Evolutionary conservation across 2,888 invertebrate species (phyloP), one percentile per base, ranked within the genome.

Genomic region (Lordiphosa andalusiaca): DNA sequence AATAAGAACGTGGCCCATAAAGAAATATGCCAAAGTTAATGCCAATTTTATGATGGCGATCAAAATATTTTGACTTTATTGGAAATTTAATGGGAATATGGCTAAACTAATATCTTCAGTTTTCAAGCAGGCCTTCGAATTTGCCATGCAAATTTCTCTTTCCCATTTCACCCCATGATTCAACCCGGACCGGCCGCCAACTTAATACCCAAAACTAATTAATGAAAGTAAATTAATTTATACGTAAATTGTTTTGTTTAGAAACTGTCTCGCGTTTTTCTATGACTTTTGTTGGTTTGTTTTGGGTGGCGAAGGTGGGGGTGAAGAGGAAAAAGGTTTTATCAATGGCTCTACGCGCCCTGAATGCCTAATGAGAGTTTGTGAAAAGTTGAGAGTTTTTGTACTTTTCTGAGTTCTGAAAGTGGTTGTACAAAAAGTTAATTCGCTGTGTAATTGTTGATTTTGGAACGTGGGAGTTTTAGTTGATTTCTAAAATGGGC

Each of bases 191-290:
- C 3, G 30, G 49, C 54, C 66, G 64, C 72, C 78, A 72, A 66
- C 72, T 74, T 77, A 81, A 77, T 81, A 62, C 72, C 69, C 68
- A 40, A 57, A 70, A 71, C 87, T 86, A 87, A 87, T 87, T 87
- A 86, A 87, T 87, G 87, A 86, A 87, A 84, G 84, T 87, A 82
- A 87, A 87, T 87, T 87, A 86, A 87, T 86, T 86, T 87, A 84
- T 84, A 73, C 84, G 85, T 85, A 80, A 80, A 77, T 83, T 83
- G 81, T 80, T 83, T 80, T 76, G 70, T 71, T 82, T 75, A 60
- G 73, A 50, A 73, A 69, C 51, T 73, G 69, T 71, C 64, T 53
- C 13, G 41, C 25, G 30, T 59, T 41, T 37, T 12, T 13, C 21
- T 25, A 6, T 16, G 46, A 36, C 47, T 64, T 48, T 36, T 48